Evolutionary conservation across 2,113 vertebrate genomes (phyloP).

Genomic region (Ondatra zibethicus): DNA sequence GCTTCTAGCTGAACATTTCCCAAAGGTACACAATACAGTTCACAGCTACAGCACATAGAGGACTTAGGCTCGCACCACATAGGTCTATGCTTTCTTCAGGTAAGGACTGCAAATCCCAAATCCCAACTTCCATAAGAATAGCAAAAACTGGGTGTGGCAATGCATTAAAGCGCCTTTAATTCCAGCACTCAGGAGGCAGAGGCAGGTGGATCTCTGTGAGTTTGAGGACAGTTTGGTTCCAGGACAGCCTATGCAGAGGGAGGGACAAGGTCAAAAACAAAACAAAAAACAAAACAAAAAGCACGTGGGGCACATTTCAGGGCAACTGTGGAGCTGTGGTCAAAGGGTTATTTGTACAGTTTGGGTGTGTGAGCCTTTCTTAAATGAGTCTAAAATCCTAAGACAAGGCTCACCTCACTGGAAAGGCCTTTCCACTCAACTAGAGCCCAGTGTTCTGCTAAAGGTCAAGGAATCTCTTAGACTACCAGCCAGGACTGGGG

Average conservation of each 20-base stretch:
- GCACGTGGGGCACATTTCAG: neutral
- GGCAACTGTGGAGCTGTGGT: constrained; percentile 9
- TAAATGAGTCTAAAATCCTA: constrained; percentile 39
- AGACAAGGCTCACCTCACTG: neutral
- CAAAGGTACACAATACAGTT: constrained; percentile 42
- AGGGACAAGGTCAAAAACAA: neutral
- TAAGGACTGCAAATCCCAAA: neutral
- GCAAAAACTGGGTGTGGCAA: neutral
- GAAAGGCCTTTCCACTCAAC: neutral
- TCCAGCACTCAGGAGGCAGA: neutral
- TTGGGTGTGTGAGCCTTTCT: constrained; percentile 22
- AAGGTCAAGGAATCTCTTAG: constrained; percentile 52
- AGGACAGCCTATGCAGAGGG: neutral
- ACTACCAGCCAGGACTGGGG: neutral
- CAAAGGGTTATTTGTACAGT: constrained; percentile 33
- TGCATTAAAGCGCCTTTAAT: neutral
- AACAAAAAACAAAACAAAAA: neutral
- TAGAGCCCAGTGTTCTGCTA: constrained; percentile 49
- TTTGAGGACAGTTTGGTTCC: neutral
- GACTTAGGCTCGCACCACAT: neutral
- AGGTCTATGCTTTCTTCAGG: constrained; percentile 8
- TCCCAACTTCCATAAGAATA: neutral
- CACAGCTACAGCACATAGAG: neutral
- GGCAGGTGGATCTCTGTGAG: neutral
- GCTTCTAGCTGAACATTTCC: constrained; percentile 57